These are phyloP conservation scores for Ia io DNA, from an alignment of 2,113 vertebrate species.

Conservation along the genomic window DNA sequence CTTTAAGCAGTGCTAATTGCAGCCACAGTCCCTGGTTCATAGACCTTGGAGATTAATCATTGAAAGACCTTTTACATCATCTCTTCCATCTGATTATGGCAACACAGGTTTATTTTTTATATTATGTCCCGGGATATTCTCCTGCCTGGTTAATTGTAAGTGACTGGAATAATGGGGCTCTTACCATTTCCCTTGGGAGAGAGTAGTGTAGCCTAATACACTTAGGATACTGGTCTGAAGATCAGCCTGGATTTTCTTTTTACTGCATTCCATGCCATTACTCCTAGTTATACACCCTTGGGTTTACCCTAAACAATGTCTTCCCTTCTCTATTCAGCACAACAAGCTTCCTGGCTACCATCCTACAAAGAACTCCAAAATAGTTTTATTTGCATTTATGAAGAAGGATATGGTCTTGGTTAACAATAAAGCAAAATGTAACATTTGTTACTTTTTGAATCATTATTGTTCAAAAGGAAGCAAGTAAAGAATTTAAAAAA, in stretches of 20 bases:
- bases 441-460: background rate
- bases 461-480: background rate
- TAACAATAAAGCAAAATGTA: background rate
- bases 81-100: conserved; percentile 35
- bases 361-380: background rate
- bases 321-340: background rate
- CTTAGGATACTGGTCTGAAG: conserved; percentile 4
- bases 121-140: background rate
- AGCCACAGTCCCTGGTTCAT: conserved; percentile 41
- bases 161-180: conserved; percentile 48
- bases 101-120: conserved; percentile 53
- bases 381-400: background rate
- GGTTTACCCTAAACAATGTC: conserved; percentile 7
- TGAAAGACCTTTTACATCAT: conserved; percentile 51
- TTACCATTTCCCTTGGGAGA: conserved; percentile 33
- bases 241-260: conserved; percentile 9
- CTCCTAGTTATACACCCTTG: background rate
- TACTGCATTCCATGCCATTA: background rate
- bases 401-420: background rate
- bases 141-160: conserved; percentile 51
- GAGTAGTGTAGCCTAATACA: background rate
- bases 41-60: conserved; percentile 48
- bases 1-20: conserved; percentile 67
- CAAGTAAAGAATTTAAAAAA: background rate
- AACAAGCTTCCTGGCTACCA: background rate